Conservation (phyloP, 2,113 vertebrate genomes). For the Caloenas nicobarica region DNA sequence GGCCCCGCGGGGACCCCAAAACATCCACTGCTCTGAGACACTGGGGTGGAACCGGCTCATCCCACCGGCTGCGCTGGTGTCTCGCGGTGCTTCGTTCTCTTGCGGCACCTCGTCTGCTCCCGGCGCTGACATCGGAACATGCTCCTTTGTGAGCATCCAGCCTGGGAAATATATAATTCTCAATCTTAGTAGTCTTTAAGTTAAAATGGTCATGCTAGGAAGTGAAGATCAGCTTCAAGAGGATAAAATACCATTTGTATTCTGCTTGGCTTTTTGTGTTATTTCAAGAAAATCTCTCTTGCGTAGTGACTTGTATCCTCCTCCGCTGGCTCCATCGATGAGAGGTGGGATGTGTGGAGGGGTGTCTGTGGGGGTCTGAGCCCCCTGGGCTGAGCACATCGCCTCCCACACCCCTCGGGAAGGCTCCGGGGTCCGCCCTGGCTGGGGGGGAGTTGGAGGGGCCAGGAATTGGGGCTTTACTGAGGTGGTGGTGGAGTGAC, state of each 20-base stretch:
- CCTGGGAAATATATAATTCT: not conserved
- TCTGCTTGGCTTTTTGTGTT: not conserved
- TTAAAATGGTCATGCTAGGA: not conserved
- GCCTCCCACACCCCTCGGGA: accelerated
- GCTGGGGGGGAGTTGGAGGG: not conserved
- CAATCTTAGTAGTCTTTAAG: not conserved
- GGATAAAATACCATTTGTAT: not conserved
- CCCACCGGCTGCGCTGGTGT: not conserved
- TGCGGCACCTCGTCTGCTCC: accelerated
- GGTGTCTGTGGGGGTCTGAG: not conserved
- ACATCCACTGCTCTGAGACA: accelerated
- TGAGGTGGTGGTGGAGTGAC: accelerated
- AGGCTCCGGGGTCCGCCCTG: too few species aligned
- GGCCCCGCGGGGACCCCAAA: not conserved
- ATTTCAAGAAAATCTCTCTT: not conserved
- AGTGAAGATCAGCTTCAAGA: not conserved
- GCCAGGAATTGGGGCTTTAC: not conserved
- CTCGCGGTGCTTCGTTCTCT: not conserved
- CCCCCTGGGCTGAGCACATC: not conserved
- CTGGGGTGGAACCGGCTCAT: accelerated
- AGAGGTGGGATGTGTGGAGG: not conserved
- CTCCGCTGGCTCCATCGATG: accelerated
- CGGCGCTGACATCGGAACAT: accelerated
- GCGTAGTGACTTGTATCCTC: accelerated
- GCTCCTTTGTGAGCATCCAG: not conserved